Evolutionary conservation across 2,113 vertebrate species (phyloP).

Genomic region (Nannobrachium achirus): DNA sequence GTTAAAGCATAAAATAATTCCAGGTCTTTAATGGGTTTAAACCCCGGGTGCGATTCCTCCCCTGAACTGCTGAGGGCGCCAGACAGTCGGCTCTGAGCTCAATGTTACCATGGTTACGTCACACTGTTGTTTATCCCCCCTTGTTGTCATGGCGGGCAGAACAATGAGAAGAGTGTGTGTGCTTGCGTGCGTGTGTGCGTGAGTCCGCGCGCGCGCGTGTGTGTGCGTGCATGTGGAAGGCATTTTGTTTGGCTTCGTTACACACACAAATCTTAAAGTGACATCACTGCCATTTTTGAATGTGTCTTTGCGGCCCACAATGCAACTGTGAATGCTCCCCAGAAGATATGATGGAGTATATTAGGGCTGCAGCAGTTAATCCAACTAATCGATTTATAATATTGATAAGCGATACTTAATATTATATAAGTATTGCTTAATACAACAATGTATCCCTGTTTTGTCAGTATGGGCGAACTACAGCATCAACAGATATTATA

Average conservation of each 20-base stretch:
- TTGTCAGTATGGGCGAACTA: no score
- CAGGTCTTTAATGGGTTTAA: no score
- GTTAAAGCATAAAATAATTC: no score
- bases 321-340: background rate
- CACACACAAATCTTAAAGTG: background rate
- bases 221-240: no score
- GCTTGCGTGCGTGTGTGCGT: constrained; percentile 4
- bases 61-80: constrained; percentile 55
- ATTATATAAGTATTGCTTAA: no score
- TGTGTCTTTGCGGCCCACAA: background rate
- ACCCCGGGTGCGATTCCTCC: background rate
- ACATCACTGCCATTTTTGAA: background rate
- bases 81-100: constrained; percentile 4
- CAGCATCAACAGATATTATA: no score
- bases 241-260: background rate
- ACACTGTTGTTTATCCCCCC: constrained; percentile 55
- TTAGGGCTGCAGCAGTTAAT: no score
- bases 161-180: constrained; percentile 30
- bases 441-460: no score
- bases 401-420: no score
- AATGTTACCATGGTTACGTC: constrained; percentile 47
- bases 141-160: constrained; percentile 59
- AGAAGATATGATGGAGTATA: no score
- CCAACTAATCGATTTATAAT: no score
- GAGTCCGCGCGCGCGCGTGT: background rate